Percentiles rank a stretch among this genome's conserved stretches.
Evolutionary conservation across 2,113 vertebrate species (phyloP).

Genomic region (Barnardius zonarius): DNA sequence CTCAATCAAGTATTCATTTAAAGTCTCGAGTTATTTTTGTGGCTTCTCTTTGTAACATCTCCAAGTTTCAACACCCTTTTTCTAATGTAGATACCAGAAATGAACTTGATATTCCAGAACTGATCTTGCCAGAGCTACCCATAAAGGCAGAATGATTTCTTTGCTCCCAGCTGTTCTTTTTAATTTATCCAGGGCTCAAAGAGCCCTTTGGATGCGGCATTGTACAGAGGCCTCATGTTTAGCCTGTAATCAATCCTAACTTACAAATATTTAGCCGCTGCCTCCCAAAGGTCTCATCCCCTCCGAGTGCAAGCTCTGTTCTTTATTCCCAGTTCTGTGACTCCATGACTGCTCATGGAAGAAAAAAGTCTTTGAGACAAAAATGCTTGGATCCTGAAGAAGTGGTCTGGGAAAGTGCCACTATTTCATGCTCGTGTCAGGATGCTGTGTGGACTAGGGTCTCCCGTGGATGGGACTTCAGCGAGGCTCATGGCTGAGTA

Average conservation of each 20-base stretch:
- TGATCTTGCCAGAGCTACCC: slow-evolving; percentile 4
- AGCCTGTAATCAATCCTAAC: slow-evolving; percentile 29
- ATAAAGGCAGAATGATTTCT: neutral
- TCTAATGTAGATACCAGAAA: slow-evolving; percentile 49
- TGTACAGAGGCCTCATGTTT: neutral
- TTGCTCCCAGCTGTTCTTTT: neutral
- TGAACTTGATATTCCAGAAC: slow-evolving; percentile 16
- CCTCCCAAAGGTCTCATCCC: slow-evolving; percentile 8
- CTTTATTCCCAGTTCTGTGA: neutral
- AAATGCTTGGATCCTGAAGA: neutral
- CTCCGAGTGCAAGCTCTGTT: neutral
- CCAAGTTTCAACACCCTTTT: slow-evolving; percentile 12
- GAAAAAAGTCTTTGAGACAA: neutral
- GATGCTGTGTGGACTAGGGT: rapidly evolving
- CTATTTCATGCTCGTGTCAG: neutral
- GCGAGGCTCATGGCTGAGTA: rapidly evolving
- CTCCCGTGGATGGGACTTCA: neutral
- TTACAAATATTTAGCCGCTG: neutral
- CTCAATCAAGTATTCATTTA: neutral
- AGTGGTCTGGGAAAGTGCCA: neutral
- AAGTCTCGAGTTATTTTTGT: slow-evolving; percentile 1
- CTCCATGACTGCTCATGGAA: neutral
- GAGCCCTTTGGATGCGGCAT: neutral
- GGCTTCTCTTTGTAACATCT: slow-evolving; percentile 1
- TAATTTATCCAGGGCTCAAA: slow-evolving; percentile 21